These are phyloP conservation scores for Mesoclemmys tuberculata DNA, from an alignment of 2,113 vertebrate species.

Conservation along the genomic window DNA sequence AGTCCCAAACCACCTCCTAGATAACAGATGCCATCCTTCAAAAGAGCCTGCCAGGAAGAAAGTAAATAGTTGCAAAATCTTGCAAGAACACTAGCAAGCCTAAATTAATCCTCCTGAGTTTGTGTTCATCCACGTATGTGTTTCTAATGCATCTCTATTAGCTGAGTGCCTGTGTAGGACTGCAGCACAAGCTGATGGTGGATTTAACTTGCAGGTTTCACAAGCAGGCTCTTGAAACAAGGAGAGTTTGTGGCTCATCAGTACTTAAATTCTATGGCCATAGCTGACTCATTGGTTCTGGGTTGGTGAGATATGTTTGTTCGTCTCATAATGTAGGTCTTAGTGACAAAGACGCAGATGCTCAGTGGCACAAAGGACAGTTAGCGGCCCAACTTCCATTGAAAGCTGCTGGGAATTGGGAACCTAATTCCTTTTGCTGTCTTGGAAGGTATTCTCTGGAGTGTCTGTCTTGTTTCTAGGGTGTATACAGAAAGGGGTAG, in stretches of 20 bases:
- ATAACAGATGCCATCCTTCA: background rate
- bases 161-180: background rate
- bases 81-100: background rate
- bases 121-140: accelerated
- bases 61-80: accelerated
- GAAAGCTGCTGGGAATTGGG: background rate
- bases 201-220: background rate
- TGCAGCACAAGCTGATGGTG: accelerated
- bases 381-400: accelerated
- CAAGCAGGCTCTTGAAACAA: accelerated
- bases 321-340: accelerated
- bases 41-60: background rate
- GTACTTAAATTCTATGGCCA: accelerated
- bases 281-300: background rate
- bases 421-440: background rate
- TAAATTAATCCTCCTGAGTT: background rate
- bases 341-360: background rate
- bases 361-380: background rate
- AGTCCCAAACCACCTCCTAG: background rate
- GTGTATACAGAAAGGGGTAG: background rate
- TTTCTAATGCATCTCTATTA: background rate
- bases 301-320: background rate
- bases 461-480: accelerated
- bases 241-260: accelerated
- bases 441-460: background rate